These are phyloP conservation scores for Malthinus flaveolus DNA, from an alignment of 2,888 invertebrate genomes.

Conservation along the genomic window DNA sequence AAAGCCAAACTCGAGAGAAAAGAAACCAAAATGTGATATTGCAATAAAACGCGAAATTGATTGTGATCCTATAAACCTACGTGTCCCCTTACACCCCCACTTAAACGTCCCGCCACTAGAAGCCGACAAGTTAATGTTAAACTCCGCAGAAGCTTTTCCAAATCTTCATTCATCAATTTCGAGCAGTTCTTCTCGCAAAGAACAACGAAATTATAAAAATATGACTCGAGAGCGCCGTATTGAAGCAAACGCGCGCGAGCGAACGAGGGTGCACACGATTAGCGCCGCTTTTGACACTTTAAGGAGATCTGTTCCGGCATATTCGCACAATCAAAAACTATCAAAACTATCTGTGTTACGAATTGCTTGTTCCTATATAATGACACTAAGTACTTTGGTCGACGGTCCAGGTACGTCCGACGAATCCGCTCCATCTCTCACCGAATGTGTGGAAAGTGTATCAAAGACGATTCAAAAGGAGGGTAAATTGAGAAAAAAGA, in stretches of 20 bases:
- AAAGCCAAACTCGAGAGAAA: conserved; percentile 29
- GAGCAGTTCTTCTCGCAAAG: conserved; percentile 50
- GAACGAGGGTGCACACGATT: conserved; percentile 93
- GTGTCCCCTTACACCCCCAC: conserved; percentile 48
- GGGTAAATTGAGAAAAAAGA: conserved; percentile 84
- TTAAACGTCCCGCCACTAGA: conserved; percentile 40
- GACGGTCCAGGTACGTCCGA: conserved; percentile 66
- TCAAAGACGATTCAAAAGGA: conserved; percentile 92
- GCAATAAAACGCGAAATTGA: conserved; percentile 21
- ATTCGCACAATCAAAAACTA: conserved; percentile 90
- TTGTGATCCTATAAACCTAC: conserved; percentile 42
- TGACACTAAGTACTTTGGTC: conserved; percentile 79
- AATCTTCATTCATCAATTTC: conserved; percentile 14
- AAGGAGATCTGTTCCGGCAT: conserved; percentile 82
- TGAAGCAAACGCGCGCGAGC: conserved; percentile 91
- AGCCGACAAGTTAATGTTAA: conserved; percentile 44
- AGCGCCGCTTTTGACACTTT: conserved; percentile 93
- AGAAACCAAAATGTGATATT: conserved; percentile 21
- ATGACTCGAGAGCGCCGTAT: conserved; percentile 92
- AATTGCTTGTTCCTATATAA: conserved; percentile 92
- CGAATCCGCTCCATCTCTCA: conserved; percentile 60
- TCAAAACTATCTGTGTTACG: conserved; percentile 90
- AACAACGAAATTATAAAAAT: conserved; percentile 91
- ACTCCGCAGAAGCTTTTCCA: conserved; percentile 47
- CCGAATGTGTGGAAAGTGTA: conserved; percentile 82